Conservation (phyloP, 2,888 invertebrate species). For the Pseudococcus viburni region DNA sequence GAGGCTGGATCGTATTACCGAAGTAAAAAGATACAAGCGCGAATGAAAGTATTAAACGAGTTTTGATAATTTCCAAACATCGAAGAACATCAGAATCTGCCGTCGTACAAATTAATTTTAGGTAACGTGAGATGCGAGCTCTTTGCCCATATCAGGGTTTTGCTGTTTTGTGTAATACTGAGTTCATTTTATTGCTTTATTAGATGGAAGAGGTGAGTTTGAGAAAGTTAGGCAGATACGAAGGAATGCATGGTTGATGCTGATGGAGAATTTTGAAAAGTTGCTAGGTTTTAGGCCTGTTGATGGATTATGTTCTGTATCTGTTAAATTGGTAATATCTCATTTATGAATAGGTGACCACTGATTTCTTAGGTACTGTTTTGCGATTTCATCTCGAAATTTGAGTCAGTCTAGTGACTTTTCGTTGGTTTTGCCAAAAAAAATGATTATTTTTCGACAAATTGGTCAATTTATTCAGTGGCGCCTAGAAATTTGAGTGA, state of each 20-base stretch:
- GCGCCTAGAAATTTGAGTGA: too few species aligned
- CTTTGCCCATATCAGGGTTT: neutral
- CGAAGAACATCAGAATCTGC: neutral
- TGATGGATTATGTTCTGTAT: too few species aligned
- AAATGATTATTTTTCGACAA: too few species aligned
- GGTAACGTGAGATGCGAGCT: neutral
- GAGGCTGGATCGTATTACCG: neutral
- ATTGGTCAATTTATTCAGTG: too few species aligned
- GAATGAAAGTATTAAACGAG: neutral
- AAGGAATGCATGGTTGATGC: neutral
- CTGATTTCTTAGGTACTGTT: too few species aligned
- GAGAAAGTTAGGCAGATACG: neutral
- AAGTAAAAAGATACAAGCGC: neutral
- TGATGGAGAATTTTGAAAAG: too few species aligned
- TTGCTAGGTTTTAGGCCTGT: too few species aligned
- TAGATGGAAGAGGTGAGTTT: neutral
- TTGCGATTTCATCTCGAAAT: too few species aligned
- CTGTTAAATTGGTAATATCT: too few species aligned
- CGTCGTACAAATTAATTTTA: slow-evolving; percentile 26
- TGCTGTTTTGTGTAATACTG: neutral
- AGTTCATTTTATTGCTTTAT: neutral
- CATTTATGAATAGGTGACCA: too few species aligned
- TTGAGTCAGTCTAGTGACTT: too few species aligned
- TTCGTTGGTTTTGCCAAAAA: too few species aligned
- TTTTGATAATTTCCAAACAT: slow-evolving; percentile 24